Base-by-base conservation (phyloP, 1,140 invertebrate genomes). In the Brachionus rubens region DNA sequence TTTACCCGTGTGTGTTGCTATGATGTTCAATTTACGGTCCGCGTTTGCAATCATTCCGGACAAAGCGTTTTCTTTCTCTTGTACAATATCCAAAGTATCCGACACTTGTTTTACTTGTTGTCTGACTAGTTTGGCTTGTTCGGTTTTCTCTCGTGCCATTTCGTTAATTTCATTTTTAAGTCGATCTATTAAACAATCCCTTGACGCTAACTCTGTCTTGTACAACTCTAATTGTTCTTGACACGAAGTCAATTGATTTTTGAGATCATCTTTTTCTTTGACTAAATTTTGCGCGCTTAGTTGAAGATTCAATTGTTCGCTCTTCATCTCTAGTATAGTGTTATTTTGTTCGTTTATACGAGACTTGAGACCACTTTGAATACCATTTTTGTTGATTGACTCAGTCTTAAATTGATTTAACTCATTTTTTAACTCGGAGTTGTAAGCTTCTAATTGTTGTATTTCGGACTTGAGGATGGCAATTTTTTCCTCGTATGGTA, bases 241-340 rank as follows among this genome's bases (percentile, higher is more conserved):
- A 40, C 14, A 36, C 7, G 26, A 14, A 36, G 7, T 12, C 9
- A 72, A 21, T 14, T 72, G 46, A 14, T 40, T 40, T 40, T 41
- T 72, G 40, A 72, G 19, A 12, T 72, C 68, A 3, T 48, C 68
- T 48, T 72, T 72, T 54, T 72, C 68, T 72, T 72, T 48, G 2
- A 21, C 10, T 30, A 72, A 40, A 48, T 72, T 48, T 24, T 72
- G 30, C 40, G 28, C 16, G 9, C n/a, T 33, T 41, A 72, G 12
- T 33, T 54, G 46, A 12, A 72, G 30, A 40, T 48, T 72, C 5
- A 72, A 12, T 21, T 72, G 50, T 36, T 72, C 68, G 19, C 50
- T 72, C 50, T 72, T 72, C 68, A 72, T 50, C 50, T 72, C 50
- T 26, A 72, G n/a, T 21, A 72, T 48, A 12, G 46, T 72, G 26